Evolutionary conservation across 1,140 invertebrate species (phyloP).

Genomic region (Propsilocerus akamusi): DNA sequence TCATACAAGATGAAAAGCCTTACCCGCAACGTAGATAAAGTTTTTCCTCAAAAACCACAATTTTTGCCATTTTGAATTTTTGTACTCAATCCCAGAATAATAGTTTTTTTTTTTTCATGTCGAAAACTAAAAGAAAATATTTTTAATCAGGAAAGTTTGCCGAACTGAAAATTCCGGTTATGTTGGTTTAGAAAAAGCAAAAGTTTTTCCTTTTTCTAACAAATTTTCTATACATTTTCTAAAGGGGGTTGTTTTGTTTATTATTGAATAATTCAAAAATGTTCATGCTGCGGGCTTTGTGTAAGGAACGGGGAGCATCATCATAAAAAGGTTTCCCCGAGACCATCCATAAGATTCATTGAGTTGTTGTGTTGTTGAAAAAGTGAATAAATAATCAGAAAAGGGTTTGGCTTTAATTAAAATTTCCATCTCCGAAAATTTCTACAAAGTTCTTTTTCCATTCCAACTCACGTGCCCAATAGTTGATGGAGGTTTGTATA

Average conservation of each 20-base stretch:
- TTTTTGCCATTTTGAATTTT: no score
- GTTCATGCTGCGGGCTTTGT: no score
- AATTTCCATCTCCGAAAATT: neutral
- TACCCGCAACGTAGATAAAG: no score
- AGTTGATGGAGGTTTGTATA: neutral
- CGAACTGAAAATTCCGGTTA: neutral
- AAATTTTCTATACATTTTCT: no score
- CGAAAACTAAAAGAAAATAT: neutral
- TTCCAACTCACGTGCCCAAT: neutral
- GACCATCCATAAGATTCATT: constrained; percentile 1
- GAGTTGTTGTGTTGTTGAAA: neutral
- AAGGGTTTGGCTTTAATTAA: constrained; percentile 4
- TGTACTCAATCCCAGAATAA: no score
- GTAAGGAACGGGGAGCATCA: no score
- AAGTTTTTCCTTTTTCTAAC: neutral
- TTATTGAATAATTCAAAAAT: no score
- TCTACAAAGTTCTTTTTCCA: neutral
- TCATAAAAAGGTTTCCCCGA: no score
- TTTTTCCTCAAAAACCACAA: no score
- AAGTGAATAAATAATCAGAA: constrained; percentile 2
- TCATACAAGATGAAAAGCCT: no score
- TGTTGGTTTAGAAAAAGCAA: neutral
- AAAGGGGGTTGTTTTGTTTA: no score
- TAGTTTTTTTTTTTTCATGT: neutral
- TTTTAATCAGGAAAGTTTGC: constrained; percentile 2